Percentiles rank a stretch among this genome's conserved stretches.
Evolutionary conservation across 2,113 vertebrate species (phyloP).

Genomic region (Bubo blakistoni): DNA sequence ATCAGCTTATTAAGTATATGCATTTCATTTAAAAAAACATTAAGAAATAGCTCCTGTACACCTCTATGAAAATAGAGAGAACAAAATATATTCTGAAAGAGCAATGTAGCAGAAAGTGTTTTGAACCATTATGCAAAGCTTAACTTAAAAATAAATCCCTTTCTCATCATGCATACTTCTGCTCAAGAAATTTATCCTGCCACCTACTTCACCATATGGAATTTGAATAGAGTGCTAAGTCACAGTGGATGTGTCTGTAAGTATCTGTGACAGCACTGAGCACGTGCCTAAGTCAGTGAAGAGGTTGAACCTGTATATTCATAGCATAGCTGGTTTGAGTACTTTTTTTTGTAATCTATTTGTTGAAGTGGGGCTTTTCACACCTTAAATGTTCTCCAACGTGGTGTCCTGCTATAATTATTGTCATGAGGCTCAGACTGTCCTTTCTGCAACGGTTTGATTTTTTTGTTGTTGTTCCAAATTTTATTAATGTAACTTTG

Average conservation of each 20-base stretch:
- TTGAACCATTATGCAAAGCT: not conserved
- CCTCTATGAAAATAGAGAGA: not conserved
- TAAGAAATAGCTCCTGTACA: not conserved
- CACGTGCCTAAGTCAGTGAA: not conserved
- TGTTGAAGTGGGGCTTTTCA: not conserved
- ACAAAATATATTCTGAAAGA: not conserved
- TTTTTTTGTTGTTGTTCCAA: not conserved
- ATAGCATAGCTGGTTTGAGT: not conserved
- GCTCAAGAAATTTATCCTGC: constrained; percentile 34
- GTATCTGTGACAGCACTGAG: not conserved
- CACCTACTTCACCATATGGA: constrained; percentile 12
- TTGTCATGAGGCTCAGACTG: not conserved
- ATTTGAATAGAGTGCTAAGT: not conserved
- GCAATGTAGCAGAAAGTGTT: not conserved
- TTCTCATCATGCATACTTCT: not conserved
- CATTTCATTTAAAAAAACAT: not conserved
- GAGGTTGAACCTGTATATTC: not conserved
- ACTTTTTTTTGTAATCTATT: not conserved
- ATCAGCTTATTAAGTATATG: not conserved
- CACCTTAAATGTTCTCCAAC: not conserved
- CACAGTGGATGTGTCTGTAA: not conserved
- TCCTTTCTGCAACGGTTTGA: not conserved
- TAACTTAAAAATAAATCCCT: not conserved
- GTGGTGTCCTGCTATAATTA: not conserved
- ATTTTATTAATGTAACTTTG: not conserved